phyloP scores from a whole-genome alignment of 2,888 invertebrate genomes.

The Cartodere bifasciata region DNA sequence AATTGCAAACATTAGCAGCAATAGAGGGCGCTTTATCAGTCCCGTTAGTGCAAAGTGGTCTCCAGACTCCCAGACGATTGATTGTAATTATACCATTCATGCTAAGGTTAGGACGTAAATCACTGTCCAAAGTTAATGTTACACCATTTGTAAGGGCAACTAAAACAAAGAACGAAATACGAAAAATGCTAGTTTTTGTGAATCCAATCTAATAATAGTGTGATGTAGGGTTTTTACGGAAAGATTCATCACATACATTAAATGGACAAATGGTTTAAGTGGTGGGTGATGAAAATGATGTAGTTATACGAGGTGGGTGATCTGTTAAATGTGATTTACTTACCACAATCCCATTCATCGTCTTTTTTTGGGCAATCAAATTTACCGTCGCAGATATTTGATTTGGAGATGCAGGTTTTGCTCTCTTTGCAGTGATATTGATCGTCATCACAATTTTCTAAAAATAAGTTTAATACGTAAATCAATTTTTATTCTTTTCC shows the following conservation, averaged over 20 bases:
- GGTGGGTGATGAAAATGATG: no score
- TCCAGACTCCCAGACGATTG: conserved; percentile 51
- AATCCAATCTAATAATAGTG: no score
- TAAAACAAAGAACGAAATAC: conserved; percentile 30
- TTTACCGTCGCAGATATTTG: conserved; percentile 50
- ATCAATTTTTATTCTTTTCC: no score
- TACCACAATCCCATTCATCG: conserved; percentile 71
- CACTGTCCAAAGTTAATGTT: conserved; percentile 44
- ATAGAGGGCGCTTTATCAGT: conserved; percentile 37
- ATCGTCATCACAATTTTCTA: conserved; percentile 44
- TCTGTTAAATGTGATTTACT: conserved; percentile 28
- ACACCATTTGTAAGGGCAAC: conserved; percentile 56
- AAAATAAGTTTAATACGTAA: no score
- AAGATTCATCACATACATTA: no score
- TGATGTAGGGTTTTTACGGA: no score
- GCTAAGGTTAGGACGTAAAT: conserved; percentile 46
- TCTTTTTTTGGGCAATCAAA: conserved; percentile 55
- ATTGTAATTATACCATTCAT: conserved; percentile 50
- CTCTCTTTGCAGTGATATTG: conserved; percentile 53
- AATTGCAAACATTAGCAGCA: conserved; percentile 47
- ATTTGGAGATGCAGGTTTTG: conserved; percentile 46
- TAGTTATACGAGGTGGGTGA: no score
- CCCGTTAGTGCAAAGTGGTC: conserved; percentile 44
- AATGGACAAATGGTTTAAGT: no score
- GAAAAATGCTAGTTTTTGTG: no score